Base-by-base conservation (phyloP, 1,140 invertebrate species). In the Drosophila virilis region DNA sequence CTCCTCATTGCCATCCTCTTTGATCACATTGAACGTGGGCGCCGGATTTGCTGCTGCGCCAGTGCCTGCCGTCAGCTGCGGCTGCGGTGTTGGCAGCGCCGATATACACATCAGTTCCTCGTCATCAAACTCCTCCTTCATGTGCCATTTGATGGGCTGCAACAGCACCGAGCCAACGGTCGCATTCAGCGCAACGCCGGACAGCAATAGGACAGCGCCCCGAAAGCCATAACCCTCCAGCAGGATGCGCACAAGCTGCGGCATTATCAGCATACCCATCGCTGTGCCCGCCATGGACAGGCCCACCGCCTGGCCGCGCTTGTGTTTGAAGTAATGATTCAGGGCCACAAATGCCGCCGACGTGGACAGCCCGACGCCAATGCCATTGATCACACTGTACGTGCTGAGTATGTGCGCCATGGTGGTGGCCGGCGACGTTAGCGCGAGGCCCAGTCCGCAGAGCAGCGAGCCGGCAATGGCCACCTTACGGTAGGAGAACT, bases 311-410 rank as follows among this genome's bases (percentile, higher is more conserved):
- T 96, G 96, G 6, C 96, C 96, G 10, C 95, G 94, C 80, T 95
- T 95, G 85, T 96, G 94, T 17, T 94, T 93, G 74, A 97, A 97
- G 82, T 95, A 96, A 77, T 95, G 95, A 80, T 96, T 96, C 0
- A 96, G 82, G 0, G 95, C 95, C 12, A 96, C 95, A 79, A 96
- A 96, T 0, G 95, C 94, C 8, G 95, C 94, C 13, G 95, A 94
- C 3, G 94, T 94, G 1, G 95, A 95, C 8, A 96, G 92, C 13
- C 96, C 96, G 43, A 95, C 95, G 12, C 96, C 96, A 35, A 96
- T 93, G 95, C 96, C 96, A 92, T 95, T 95, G 73, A 96, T 93
- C 92, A 96, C 94, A 94, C 95, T 96, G 92, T 96, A 96, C 2
- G 95, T 96, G 52, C 94, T 93, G 37, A 96, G 89, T 50, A 96